Evolutionary conservation across 2,113 vertebrate genomes (phyloP), one percentile per base, ranked within the genome.

Genomic region (Gymnorhina tibicen): DNA sequence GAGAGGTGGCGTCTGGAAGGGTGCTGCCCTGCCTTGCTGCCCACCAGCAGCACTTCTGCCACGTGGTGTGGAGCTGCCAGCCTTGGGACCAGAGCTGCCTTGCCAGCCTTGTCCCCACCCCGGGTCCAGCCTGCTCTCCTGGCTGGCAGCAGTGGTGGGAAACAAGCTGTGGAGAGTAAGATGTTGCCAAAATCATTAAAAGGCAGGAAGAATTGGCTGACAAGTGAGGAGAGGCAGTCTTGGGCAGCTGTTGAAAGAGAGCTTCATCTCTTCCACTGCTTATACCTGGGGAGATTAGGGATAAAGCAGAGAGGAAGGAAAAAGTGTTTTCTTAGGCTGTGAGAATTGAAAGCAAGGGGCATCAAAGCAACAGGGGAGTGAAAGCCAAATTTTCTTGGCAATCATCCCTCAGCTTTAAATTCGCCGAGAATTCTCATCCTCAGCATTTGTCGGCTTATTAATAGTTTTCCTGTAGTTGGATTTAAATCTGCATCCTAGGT

Each of bases 341-440:
- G 78, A 87, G 78, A 85, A 91, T 63, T 64, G 59, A 92, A 96
- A 95, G 47, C 17, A 23, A 93, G 64, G 68, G 73, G 60, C 83
- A 95, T 95, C 93, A 95, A 95, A 97, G 92, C 85, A 96, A 91
- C 52, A 79, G 58, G n/a, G 42, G 28, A 94, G 12, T 0, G 35
- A 95, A 80, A 96, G 94, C 94, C 95, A 97, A 87, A 87, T 96
- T 87, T 95, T 94, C 69, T 94, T 97, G 94, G 96, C 94, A 92
- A 89, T 73, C 84, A 85, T 85, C 73, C 81, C 53, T 87, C 87
- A 82, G 91, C 69, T 95, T 95, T 95, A 95, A 92, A 95, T 87
- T 95, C 7, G 0, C 81, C 58, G 74, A 87, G 84, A 95, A 91
- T 89, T 94, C 91, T 96, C 87, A 95, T 91, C 74, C 81, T 91